These are phyloP conservation scores for Peromyscus melanophrys DNA, from an alignment of 2,797 vertebrate genomes.

Conservation along the genomic window DNA sequence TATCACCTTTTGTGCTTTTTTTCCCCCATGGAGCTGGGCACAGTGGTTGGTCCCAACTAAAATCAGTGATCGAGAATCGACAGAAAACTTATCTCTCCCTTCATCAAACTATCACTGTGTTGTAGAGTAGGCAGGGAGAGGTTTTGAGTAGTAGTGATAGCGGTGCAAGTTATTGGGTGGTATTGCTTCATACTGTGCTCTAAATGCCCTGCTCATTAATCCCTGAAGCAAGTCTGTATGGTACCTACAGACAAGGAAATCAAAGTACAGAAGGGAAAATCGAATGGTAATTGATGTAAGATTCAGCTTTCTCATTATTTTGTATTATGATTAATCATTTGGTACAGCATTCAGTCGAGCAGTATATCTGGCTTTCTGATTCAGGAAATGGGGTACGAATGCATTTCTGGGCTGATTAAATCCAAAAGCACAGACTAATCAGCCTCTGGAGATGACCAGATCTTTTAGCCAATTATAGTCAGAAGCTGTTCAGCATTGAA, in stretches of 20 bases:
- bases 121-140: not conserved
- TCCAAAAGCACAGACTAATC: not conserved
- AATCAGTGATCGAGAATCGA: not conserved
- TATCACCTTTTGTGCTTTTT: not conserved
- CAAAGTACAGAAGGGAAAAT: not conserved
- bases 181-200: not conserved
- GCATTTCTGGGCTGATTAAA: not conserved
- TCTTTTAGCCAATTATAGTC: not conserved
- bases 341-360: not conserved
- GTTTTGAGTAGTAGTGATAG: not conserved
- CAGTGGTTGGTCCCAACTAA: not conserved
- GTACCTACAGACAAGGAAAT: not conserved
- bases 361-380: not conserved
- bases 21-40: not conserved
- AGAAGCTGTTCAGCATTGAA: conserved; percentile 42
- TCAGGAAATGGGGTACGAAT: conserved; percentile 2
- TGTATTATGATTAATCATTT: conserved; percentile 29
- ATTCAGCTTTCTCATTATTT: not conserved
- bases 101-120: not conserved
- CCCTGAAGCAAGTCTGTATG: not conserved
- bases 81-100: not conserved
- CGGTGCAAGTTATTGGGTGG: not conserved
- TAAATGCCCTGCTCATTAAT: not conserved
- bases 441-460: not conserved
- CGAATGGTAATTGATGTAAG: not conserved